Evolutionary conservation across 2,888 invertebrate species (phyloP).

Genomic region (Cerceris ruficornis): DNA sequence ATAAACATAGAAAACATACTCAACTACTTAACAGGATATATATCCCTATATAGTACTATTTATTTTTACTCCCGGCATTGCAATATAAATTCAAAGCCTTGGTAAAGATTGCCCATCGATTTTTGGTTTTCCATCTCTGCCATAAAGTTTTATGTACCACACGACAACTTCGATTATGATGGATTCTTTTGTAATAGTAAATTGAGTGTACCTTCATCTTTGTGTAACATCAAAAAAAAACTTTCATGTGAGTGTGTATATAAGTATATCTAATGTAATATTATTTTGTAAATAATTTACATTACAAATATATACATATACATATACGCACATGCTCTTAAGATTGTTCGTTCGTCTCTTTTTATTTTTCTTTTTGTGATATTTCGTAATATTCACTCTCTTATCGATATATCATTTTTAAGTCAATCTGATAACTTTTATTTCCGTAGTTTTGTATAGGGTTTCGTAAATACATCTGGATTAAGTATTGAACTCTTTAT

Average conservation of each 20-base stretch:
- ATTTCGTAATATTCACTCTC: neutral
- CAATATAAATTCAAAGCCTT: slow-evolving; percentile 23
- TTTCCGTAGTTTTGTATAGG: neutral
- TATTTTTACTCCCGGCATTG: slow-evolving; percentile 23
- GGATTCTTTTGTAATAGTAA: neutral
- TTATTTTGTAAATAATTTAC: slow-evolving; percentile 1
- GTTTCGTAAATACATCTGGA: neutral
- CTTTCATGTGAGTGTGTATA: too few relatives aligned
- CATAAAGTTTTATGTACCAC: slow-evolving; percentile 1
- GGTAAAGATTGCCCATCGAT: slow-evolving; percentile 3
- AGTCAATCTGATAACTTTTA: neutral
- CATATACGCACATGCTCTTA: neutral
- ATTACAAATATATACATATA: slow-evolving; percentile 2
- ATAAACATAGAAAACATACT: slow-evolving; percentile 52
- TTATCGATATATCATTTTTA: neutral
- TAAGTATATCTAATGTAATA: too few relatives aligned
- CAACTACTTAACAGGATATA: slow-evolving; percentile 28
- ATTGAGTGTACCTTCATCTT: neutral
- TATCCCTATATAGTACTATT: neutral
- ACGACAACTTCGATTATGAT: neutral
- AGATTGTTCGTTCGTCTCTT: neutral
- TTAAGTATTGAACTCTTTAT: neutral
- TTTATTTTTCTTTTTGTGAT: neutral
- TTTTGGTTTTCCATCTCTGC: neutral
- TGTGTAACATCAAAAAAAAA: slow-evolving; percentile 3